Evolutionary conservation across 2,113 vertebrate genomes (phyloP).

Genomic region (Felis chaus): DNA sequence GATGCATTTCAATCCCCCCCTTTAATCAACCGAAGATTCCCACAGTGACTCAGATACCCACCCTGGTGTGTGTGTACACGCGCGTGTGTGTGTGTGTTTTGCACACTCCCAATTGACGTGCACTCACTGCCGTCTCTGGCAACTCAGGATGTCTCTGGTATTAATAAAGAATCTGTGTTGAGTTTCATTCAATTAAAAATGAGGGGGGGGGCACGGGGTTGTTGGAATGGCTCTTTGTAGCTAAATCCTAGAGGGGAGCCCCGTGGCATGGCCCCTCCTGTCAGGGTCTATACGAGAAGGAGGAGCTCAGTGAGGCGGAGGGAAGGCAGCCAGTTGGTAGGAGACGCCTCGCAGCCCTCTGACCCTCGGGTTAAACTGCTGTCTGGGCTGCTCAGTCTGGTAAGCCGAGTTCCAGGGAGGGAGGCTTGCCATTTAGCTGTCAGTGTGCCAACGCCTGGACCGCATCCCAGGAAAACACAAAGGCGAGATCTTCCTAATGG

Average conservation of each 20-base stretch:
- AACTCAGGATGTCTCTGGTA: constrained; percentile 38
- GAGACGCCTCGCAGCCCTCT: constrained; percentile 92
- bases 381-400: constrained; percentile 88
- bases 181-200: constrained; percentile 29
- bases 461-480: not conserved
- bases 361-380: constrained; percentile 90
- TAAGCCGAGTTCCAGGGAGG: constrained; percentile 85
- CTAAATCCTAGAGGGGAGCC: constrained; percentile 64
- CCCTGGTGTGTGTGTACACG: not conserved
- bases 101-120: not conserved
- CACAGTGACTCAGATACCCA: constrained; percentile 23
- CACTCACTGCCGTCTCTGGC: not conserved
- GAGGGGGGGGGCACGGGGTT: fast-evolving
- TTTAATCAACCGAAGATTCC: constrained; percentile 60
- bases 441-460: constrained; percentile 49
- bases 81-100: not conserved
- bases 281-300: constrained; percentile 69
- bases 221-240: constrained; percentile 58
- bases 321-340: constrained; percentile 84
- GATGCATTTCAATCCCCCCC: constrained; percentile 53
- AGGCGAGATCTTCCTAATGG: not conserved
- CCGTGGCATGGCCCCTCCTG: constrained; percentile 11
- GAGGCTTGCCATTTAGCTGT: constrained; percentile 85
- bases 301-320: constrained; percentile 65
- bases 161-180: constrained; percentile 64